Base-by-base conservation (phyloP, 2,888 invertebrate species). In the Eugnorisma glareosa region DNA sequence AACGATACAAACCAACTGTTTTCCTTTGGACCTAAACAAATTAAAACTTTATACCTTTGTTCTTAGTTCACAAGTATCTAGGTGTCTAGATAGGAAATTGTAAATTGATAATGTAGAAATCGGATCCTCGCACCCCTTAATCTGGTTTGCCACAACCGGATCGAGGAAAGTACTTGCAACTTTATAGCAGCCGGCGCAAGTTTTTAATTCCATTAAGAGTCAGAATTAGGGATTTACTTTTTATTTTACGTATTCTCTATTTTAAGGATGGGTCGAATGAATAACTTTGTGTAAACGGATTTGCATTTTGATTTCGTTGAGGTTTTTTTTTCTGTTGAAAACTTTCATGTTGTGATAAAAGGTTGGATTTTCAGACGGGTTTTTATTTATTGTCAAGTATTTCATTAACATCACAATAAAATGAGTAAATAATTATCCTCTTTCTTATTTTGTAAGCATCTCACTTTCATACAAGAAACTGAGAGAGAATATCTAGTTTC, bases 201-300 rank as follows among this genome's bases (percentile, higher is more conserved):
- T 93, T 94, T 93, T 93, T 84, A 94, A 94, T 93, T 94, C 93
- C 89, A 93, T 94, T 94, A 90, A 89, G 84, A 90, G 89, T 89
- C 89, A 87, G 90, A 90, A 92, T 91, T 91, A 92, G 91, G 87
- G 87, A 86, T 88, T 88, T 88, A 89, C 90, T 91, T 91, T 91
- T 77, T 77, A 76, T 76, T 66, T 89, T 89, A 89, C 90, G 86
- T 89, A 89, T 91, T 92, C 89, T 90, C 89, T 90, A 67, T 90
- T 90, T 91, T 90, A 89, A 35, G 70, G 75, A 85, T 86, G 87
- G 88, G 90, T 90, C 83, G 89, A 91, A 90, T 90, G 88, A 91
- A 91, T 90, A 91, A 92, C 89, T 92, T 90, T 86, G 89, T 84
- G 89, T 90, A 91, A 92, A 91, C 87, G 90, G 89, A 91, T 92